Conservation (phyloP, 2,113 vertebrate genomes). For the Narcine bancroftii region DNA sequence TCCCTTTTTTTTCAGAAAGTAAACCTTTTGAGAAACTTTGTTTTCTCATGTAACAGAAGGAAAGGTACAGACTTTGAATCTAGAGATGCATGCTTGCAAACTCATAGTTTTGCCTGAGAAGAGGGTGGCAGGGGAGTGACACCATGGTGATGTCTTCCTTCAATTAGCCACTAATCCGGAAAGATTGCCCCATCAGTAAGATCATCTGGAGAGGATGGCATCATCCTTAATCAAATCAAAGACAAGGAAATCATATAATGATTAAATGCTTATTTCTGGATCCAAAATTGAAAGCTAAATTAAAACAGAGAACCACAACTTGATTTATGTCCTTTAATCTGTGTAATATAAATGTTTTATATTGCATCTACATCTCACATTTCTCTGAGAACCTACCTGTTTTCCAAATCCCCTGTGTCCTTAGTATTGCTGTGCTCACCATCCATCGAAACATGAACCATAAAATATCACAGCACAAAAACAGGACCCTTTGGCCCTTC, state of each 20-base stretch:
- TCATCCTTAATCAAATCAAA: background rate
- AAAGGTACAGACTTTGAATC: too few species aligned
- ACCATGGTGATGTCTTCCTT: too few species aligned
- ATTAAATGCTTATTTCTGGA: background rate
- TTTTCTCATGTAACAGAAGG: too few species aligned
- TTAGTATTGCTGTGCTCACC: background rate
- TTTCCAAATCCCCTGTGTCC: background rate
- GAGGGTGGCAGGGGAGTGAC: too few species aligned
- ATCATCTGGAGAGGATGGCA: background rate
- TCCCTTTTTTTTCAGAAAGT: too few species aligned
- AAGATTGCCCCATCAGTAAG: background rate
- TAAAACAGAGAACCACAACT: background rate
- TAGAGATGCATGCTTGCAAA: too few species aligned
- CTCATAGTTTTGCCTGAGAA: too few species aligned
- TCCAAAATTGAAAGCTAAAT: background rate
- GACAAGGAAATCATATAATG: background rate
- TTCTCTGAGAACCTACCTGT: background rate
- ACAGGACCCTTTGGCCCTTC: too few species aligned
- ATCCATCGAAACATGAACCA: too few species aligned
- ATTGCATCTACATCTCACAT: background rate
- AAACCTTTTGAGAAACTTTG: too few species aligned
- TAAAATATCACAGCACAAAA: too few species aligned
- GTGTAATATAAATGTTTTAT: background rate
- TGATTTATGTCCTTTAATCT: background rate
- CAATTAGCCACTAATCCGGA: background rate